Base-by-base conservation (phyloP, 2,888 invertebrate genomes). In the Tigriopus californicus region DNA sequence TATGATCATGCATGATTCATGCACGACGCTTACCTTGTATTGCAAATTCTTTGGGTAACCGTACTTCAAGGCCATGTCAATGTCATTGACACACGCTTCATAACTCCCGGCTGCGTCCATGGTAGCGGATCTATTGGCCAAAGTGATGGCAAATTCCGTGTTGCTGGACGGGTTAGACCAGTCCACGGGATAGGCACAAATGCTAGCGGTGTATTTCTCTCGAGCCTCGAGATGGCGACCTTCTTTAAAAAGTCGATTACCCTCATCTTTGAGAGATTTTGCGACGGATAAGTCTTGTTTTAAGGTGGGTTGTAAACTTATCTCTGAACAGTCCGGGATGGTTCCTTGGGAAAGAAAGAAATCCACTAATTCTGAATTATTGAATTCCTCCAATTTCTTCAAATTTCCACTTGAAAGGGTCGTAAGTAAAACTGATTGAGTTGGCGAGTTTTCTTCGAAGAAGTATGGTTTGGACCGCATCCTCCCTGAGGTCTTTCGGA, bases 1-100 rank as follows among this genome's bases (percentile, higher is more conserved):
- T n/a, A n/a, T n/a, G n/a, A n/a, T n/a, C n/a, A n/a, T n/a, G n/a
- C n/a, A n/a, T n/a, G n/a, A n/a, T n/a, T n/a, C n/a, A n/a, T n/a
- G n/a, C n/a, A n/a, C n/a, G n/a, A n/a, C n/a, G n/a, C n/a, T 52
- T 54, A 41, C 54, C 41, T 54, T 54, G 6, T 20, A 54, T 20
- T 54, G 15, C 20, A 54, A 18, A 10, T 54, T 22, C 15, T 22
- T 54, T 8, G 54, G 54, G 41, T 54, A 54, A 10, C 54, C 54
- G 40, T 41, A 54, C 40, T 54, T 54, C 18, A 54, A 54, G 15
- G 54, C 54, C 42, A 54, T 40, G 15, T 54, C 54, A 5, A 40
- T 41, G 18, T 54, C 54, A 10, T 24, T 33, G 15, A 54, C 15
- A n/a, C 18, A 15, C 10, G 41, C 54, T 41, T 54, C 41, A 54